These are phyloP conservation scores for Chrysopilus asiliformis DNA, from an alignment of 2,888 invertebrate species.

Conservation along the genomic window DNA sequence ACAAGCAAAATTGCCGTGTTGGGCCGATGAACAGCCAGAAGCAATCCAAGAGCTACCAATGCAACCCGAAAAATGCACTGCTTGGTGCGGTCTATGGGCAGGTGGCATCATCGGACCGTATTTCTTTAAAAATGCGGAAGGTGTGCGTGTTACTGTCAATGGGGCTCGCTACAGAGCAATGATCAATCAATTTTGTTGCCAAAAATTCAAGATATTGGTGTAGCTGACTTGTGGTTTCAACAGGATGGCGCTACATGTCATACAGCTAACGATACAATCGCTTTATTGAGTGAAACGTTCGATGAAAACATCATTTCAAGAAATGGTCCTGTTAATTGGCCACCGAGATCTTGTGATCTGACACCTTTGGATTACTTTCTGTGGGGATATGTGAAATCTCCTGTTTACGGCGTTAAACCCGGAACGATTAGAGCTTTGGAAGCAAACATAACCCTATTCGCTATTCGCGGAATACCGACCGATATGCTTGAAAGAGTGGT, in stretches of 20 bases:
- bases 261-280: too few species aligned
- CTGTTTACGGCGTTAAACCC: background rate
- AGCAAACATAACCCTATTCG: too few species aligned
- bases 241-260: background rate
- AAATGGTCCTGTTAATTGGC: background rate
- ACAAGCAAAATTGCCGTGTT: background rate
- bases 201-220: too few species aligned
- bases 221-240: background rate
- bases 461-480: too few species aligned
- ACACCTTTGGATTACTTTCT: background rate
- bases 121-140: background rate
- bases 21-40: background rate
- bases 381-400: background rate
- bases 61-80: background rate
- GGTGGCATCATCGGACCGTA: background rate
- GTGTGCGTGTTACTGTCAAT: background rate
- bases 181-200: background rate
- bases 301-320: background rate
- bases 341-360: background rate
- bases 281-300: too few species aligned
- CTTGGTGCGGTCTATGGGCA: too few species aligned
- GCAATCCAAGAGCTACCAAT: too few species aligned
- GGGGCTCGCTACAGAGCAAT: background rate
- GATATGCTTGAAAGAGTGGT: too few species aligned
- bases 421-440: too few species aligned